Base-by-base conservation (phyloP, 2,797 vertebrate genomes). In the Betta splendens region DNA sequence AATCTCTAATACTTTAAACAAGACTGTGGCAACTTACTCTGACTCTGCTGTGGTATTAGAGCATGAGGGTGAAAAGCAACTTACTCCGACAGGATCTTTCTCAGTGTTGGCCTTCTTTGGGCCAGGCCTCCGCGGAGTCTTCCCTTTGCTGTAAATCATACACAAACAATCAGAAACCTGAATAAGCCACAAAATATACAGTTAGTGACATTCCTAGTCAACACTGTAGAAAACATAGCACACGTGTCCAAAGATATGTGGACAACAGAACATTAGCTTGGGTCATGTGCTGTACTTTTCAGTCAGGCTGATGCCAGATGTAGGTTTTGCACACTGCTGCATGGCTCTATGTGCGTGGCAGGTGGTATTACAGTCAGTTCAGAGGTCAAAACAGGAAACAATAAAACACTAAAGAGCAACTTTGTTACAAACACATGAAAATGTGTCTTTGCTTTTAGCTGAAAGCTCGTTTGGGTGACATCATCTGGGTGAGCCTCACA, bases 71-170 rank as follows among this genome's bases (percentile, higher is more conserved):
- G 32, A 12, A 43, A 23, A 56, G 22, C 31, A 15, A 89, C 95
- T 93, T 88, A 98, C 96, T 64, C 96, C 97, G 54, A 98, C 96
- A 1, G 97, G 96, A 63, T 98, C 96, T 85, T 93, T 98, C 39
- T 93, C 93, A 33, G 57, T 86, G 79, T 91, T 93, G 18, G 87
- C 72, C 62, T 96, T 98, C 81, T 91, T 98, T 5, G 55, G 78
- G 18, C 72, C 71, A 15, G 81, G 91, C 75, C 93, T 90, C 64
- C 95, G 90, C 39, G 95, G 94, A n/a, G 93, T 94, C 85, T 87
- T 96, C 45, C 79, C 79, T 81, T 92, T 95, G 12, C 95, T 96
- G 79, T 4, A 40, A 37, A 4, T 9, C 17, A 69, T 11, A 28
- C 8, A 51, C 2, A 63, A 46, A 62, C 7, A 54, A 50, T 44